Conservation (phyloP, 1,140 invertebrate genomes). For the Magallana gigas region DNA sequence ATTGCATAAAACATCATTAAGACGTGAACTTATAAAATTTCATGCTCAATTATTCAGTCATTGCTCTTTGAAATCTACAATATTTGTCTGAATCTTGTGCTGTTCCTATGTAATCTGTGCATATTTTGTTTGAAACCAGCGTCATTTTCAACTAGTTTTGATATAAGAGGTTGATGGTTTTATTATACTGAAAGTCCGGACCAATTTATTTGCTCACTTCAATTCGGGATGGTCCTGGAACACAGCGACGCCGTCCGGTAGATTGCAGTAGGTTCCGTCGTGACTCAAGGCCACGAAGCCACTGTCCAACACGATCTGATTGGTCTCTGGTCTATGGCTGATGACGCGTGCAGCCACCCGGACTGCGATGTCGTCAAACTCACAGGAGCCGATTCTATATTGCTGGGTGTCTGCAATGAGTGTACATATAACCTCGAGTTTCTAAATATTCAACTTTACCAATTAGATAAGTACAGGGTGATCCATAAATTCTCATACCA, state of each 20-base stretch:
- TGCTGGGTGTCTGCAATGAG: constrained; percentile 70
- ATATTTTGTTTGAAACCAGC: no score
- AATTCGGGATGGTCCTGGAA: constrained; percentile 68
- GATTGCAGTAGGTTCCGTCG: constrained; percentile 58
- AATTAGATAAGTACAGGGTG: no score
- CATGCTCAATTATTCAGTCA: no score
- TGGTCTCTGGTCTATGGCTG: constrained; percentile 71
- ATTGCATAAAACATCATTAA: no score
- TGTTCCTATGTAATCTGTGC: no score
- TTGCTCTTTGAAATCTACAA: no score
- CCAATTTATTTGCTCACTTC: constrained; percentile 55
- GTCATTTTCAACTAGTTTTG: no score
- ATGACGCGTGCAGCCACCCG: constrained; percentile 75
- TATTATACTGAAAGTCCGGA: background rate
- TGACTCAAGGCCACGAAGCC: constrained; percentile 73
- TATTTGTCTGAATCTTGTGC: no score
- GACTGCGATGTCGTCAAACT: constrained; percentile 69
- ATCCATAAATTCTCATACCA: no score
- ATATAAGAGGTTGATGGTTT: no score
- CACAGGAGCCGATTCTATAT: constrained; percentile 67
- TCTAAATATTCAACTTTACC: background rate
- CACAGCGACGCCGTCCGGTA: constrained; percentile 55
- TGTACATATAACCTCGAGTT: no score
- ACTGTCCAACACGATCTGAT: constrained; percentile 75
- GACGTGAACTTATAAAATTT: no score